Conservation (phyloP, 2,113 vertebrate species). For the Thalassoma bifasciatum region DNA sequence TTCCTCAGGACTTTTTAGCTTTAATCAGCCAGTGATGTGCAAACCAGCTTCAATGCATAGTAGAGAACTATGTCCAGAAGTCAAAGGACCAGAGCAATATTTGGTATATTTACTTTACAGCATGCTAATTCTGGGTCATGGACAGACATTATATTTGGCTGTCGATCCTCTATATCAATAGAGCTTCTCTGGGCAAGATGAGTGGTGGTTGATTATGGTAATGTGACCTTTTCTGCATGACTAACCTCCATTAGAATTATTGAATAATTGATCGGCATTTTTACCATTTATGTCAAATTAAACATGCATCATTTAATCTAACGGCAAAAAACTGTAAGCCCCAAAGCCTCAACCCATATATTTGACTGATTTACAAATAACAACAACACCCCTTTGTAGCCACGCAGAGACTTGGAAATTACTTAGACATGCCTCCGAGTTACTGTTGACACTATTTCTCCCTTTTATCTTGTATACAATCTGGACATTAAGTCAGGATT, state of each 20-base stretch:
- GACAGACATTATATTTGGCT: conserved; percentile 19
- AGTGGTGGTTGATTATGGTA: conserved; percentile 62
- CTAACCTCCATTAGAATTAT: conserved; percentile 46
- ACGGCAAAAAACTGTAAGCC: conserved; percentile 17
- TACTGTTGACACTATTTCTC: background rate
- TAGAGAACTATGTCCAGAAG: background rate
- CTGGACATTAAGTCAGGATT: background rate
- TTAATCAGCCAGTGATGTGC: background rate
- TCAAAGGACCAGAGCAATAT: background rate
- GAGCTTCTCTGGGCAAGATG: conserved; percentile 33
- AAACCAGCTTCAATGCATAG: background rate
- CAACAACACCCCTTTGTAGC: background rate
- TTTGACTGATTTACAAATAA: conserved; percentile 25
- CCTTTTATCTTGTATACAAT: background rate
- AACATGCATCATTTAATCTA: conserved; percentile 44
- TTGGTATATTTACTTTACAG: background rate
- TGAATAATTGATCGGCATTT: conserved; percentile 57
- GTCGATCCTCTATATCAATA: conserved; percentile 46
- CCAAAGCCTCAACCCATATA: conserved; percentile 14
- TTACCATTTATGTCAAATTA: conserved; percentile 52
- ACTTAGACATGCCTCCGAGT: background rate
- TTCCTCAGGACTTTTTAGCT: background rate
- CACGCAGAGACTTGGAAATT: background rate
- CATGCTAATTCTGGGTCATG: conserved; percentile 12
- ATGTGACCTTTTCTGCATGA: conserved; percentile 72